phyloP scores from a whole-genome alignment of 2,888 invertebrate species.

The Tipula lateralis region DNA sequence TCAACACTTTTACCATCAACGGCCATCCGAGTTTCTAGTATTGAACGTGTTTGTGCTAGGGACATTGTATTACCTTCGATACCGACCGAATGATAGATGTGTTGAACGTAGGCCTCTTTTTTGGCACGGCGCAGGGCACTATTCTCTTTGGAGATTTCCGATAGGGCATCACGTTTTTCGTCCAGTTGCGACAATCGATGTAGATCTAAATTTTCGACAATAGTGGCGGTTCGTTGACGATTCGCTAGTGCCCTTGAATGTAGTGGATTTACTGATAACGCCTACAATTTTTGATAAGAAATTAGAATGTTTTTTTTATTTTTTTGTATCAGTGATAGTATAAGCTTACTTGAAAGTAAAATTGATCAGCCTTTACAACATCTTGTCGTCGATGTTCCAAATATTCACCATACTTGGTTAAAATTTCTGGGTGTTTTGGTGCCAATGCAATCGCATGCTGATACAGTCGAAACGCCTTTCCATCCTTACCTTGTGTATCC shows the following conservation, averaged over 20 bases:
- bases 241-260: conserved; percentile 76
- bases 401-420: conserved; percentile 90
- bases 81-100: conserved; percentile 95
- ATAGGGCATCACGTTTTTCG: conserved; percentile 73
- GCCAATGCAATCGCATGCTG: conserved; percentile 88
- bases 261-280: conserved; percentile 75
- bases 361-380: conserved; percentile 82
- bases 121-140: conserved; percentile 80
- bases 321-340: background rate
- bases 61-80: conserved; percentile 98
- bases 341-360: conserved; percentile 66
- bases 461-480: conserved; percentile 79
- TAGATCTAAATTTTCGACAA: conserved; percentile 86
- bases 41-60: conserved; percentile 81
- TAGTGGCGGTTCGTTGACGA: conserved; percentile 75
- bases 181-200: conserved; percentile 58
- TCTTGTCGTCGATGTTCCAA: conserved; percentile 80
- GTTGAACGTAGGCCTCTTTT: conserved; percentile 91
- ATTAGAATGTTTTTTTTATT: background rate
- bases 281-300: conserved; percentile 46
- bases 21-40: conserved; percentile 84
- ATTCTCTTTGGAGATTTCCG: conserved; percentile 74
- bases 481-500: conserved; percentile 72
- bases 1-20: conserved; percentile 88
- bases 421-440: conserved; percentile 86